Evolutionary conservation across 1,140 invertebrate species (phyloP), one percentile per base, ranked within the genome.

Genomic region (Drosophila sturtevanti): DNA sequence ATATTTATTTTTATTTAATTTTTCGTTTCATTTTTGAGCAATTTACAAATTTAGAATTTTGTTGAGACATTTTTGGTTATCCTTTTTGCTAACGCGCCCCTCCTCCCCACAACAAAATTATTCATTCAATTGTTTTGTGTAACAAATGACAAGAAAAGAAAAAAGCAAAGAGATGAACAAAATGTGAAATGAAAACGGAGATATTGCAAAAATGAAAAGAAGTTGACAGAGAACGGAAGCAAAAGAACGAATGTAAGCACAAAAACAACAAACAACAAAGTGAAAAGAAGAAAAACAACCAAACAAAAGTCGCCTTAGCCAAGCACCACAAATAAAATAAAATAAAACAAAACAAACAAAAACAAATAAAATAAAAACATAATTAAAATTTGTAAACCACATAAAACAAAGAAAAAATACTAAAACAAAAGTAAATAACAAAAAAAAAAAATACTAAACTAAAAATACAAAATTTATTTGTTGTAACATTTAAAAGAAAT

Each of bases 251-350:
- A 72, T 89, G 81, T 80, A 89, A 86, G 67, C 85, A 87, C 78
- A 75, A 74, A 84, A 79, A 67, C 52, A 82, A 65, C 51, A 31
- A 67, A 14, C 63, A 68, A 61, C 41, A 77, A 68, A 68, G 69
- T 68, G 70, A 77, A 77, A 61, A 31, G 55, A 35, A 35, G 34
- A 48, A 74, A 75, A 75, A 76, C 82, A 86, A 86, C 82, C 82
- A 81, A 86, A 89, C 84, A 81, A 90, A 90, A 90, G 89, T 90
- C 87, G 89, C 89, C 89, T 90, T 90, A 90, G 82, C 84, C 84
- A 81, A 86, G 82, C 82, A 89, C 82, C 84, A 86, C 84, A 82
- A 90, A 90, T 75, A 76, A 89, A 90, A 69, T 34, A 58, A 79
- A 80, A 81, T 38, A 56, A 77, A 75, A 56, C 37, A 68, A 70